phyloP scores from a whole-genome alignment of 2,888 invertebrate species.

The Scaptomyza tumidula region DNA sequence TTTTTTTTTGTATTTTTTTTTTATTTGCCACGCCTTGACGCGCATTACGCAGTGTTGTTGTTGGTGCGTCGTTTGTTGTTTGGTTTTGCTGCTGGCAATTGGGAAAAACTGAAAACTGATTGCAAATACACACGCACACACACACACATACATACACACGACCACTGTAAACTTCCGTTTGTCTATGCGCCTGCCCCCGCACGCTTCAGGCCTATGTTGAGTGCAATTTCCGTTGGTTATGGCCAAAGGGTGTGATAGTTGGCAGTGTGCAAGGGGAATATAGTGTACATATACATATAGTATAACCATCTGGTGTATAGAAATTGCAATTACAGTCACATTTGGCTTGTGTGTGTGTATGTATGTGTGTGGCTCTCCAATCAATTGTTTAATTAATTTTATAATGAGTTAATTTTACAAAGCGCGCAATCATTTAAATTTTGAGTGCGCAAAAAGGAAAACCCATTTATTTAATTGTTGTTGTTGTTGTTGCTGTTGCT shows the following conservation, averaged over 20 bases:
- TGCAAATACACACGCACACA: slow-evolving; percentile 56
- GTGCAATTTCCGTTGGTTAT: slow-evolving; percentile 65
- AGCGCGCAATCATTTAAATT: slow-evolving; percentile 65
- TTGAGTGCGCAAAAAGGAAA: slow-evolving; percentile 24
- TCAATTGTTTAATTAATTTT: slow-evolving; percentile 82
- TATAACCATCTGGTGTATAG: slow-evolving; percentile 24
- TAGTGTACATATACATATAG: neutral
- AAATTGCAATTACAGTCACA: slow-evolving; percentile 58
- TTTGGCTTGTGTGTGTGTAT: slow-evolving; percentile 34
- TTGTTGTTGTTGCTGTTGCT: neutral
- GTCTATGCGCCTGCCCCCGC: slow-evolving; percentile 8
- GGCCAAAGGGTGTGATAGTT: neutral
- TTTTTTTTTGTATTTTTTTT: slow-evolving; percentile 16
- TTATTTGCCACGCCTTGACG: slow-evolving; percentile 15
- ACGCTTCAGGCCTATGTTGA: slow-evolving; percentile 46
- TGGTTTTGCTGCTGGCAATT: slow-evolving; percentile 68
- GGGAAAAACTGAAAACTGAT: slow-evolving; percentile 75
- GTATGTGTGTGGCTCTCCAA: slow-evolving; percentile 48
- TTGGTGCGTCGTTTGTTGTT: slow-evolving; percentile 50
- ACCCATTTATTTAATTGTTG: slow-evolving; percentile 53
- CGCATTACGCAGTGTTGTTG: slow-evolving; percentile 29
- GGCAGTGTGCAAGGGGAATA: neutral
- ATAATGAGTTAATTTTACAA: slow-evolving; percentile 81
- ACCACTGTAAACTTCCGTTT: slow-evolving; percentile 27
- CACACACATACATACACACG: neutral